Percentiles rank a stretch among this genome's conserved stretches.
These are phyloP conservation scores for Pollenia labialis DNA, from an alignment of 2,888 invertebrate species.

Conservation along the genomic window DNA sequence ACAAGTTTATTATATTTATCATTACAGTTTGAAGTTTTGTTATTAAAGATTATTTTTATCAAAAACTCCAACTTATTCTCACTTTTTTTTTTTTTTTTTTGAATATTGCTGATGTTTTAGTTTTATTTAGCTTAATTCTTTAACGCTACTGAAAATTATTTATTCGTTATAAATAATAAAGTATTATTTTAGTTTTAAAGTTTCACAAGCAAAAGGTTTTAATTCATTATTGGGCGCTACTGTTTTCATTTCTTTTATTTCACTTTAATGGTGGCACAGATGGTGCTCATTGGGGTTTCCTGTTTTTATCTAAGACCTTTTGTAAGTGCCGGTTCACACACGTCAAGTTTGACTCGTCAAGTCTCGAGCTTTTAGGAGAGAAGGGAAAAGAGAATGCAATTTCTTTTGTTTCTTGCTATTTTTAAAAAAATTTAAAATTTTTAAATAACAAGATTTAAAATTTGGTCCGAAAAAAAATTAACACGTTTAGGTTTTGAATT, in stretches of 20 bases:
- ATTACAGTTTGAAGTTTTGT: constrained; percentile 40
- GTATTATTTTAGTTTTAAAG: constrained; percentile 1
- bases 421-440: too few species aligned
- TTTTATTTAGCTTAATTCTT: constrained; percentile 77
- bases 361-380: too few species aligned
- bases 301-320: not conserved
- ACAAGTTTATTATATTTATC: not conserved
- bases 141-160: constrained; percentile 83
- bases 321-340: too few species aligned
- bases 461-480: too few species aligned
- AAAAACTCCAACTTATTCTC: constrained; percentile 42
- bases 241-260: constrained; percentile 50
- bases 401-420: too few species aligned
- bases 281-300: constrained; percentile 36
- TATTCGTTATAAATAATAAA: not conserved
- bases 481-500: too few species aligned
- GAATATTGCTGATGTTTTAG: constrained; percentile 29
- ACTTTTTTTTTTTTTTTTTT: constrained; percentile 34
- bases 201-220: not conserved
- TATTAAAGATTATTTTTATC: constrained; percentile 54
- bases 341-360: too few species aligned
- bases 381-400: too few species aligned
- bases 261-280: constrained; percentile 42
- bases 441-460: too few species aligned
- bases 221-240: constrained; percentile 30